Percentiles rank a stretch among this genome's conserved stretches.
Evolutionary conservation across 2,113 vertebrate genomes (phyloP).

Genomic region (Lipotes vexillifer): DNA sequence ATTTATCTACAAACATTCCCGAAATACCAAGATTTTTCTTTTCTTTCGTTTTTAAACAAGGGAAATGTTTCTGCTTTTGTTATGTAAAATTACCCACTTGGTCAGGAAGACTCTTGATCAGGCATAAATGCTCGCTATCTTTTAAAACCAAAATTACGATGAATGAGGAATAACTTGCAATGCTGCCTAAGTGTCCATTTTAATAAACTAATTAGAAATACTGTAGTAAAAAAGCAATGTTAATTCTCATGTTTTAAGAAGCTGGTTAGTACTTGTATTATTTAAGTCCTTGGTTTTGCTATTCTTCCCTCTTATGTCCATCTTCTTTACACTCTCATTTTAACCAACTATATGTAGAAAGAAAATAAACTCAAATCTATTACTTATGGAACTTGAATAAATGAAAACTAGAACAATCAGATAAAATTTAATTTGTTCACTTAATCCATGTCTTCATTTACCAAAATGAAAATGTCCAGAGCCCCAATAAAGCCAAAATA

Average conservation of each 20-base stretch:
- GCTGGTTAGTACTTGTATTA: not conserved
- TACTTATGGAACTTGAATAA: not conserved
- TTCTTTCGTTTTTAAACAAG: not conserved
- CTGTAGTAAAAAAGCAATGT: not conserved
- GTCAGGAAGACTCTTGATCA: not conserved
- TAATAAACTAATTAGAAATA: constrained; percentile 20
- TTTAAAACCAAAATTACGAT: not conserved
- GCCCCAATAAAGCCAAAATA: not conserved
- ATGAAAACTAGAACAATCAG: not conserved
- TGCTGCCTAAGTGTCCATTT: not conserved
- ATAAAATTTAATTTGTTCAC: not conserved
- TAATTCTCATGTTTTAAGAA: constrained; percentile 2
- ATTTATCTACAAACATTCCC: not conserved
- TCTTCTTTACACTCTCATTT: not conserved
- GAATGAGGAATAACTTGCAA: constrained; percentile 16
- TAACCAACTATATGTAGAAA: not conserved
- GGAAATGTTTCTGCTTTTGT: not conserved
- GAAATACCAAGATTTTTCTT: not conserved
- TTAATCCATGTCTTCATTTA: not conserved
- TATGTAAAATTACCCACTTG: not conserved
- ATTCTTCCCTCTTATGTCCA: not conserved
- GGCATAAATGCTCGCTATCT: not conserved
- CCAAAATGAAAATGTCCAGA: not conserved
- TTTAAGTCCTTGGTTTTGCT: not conserved
- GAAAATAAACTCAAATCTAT: not conserved